phyloP scores from a whole-genome alignment of 2,888 invertebrate species.

The Tipula helvola region DNA sequence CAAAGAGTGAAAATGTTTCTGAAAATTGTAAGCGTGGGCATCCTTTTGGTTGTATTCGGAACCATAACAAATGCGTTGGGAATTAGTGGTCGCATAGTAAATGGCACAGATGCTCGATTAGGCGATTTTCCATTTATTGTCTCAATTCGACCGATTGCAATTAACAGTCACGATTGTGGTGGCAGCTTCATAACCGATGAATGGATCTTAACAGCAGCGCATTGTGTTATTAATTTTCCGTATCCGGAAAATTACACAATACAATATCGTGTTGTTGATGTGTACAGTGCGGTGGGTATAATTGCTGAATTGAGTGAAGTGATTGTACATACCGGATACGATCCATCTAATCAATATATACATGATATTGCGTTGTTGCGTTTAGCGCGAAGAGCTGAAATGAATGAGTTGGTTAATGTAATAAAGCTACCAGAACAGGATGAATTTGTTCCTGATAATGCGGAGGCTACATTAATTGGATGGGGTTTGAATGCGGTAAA shows the following conservation, averaged over 20 bases:
- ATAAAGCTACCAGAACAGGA: background rate
- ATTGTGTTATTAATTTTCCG: background rate
- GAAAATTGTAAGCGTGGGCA: background rate
- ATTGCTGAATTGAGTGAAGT: background rate
- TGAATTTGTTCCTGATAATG: background rate
- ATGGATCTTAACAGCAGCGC: conserved; percentile 9
- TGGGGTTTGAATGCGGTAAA: conserved; percentile 16
- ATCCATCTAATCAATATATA: background rate
- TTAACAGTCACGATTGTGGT: background rate
- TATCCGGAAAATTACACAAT: background rate
- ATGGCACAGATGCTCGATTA: conserved; percentile 6
- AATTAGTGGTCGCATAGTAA: background rate
- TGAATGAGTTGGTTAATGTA: background rate
- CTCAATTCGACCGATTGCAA: background rate
- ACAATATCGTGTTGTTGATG: background rate
- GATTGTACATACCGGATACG: background rate
- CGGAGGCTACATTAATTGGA: conserved; percentile 15
- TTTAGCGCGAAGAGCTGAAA: background rate
- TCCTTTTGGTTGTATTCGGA: background rate
- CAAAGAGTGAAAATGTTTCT: background rate
- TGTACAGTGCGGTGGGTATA: background rate
- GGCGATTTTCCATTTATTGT: conserved; percentile 11
- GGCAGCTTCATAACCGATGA: background rate
- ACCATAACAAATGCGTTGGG: background rate
- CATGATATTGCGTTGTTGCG: conserved; percentile 6